Percentiles rank a stretch among this genome's conserved stretches.
Evolutionary conservation across 2,113 vertebrate species (phyloP).

Genomic region (Ibidorhyncha struthersii): DNA sequence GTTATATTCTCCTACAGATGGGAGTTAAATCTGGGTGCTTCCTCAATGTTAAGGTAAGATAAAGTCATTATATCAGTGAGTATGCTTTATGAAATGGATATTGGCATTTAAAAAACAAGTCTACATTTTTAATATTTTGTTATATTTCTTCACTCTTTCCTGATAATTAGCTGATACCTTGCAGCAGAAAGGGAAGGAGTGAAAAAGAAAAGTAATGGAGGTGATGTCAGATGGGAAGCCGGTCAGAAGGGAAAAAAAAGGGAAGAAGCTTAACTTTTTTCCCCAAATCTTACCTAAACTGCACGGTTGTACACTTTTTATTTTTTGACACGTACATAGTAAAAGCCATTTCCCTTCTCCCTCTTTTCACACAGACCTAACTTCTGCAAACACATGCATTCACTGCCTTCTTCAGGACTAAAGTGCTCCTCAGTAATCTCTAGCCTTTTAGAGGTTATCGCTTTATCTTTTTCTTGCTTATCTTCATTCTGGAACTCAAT

Average conservation of each 20-base stretch:
- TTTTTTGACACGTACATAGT: neutral
- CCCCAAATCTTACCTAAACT: neutral
- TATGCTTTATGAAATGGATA: neutral
- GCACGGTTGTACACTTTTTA: neutral
- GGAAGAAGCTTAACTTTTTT: neutral
- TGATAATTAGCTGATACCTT: neutral
- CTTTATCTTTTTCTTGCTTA: conserved; percentile 39
- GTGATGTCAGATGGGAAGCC: neutral
- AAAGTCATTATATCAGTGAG: neutral
- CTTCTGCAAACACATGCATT: neutral
- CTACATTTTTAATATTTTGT: neutral
- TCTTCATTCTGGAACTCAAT: conserved; percentile 47
- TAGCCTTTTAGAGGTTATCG: neutral
- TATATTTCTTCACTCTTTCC: neutral
- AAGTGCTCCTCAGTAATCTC: neutral
- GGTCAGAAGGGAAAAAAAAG: neutral
- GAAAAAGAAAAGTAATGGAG: neutral
- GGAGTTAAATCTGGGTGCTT: neutral
- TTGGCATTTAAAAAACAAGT: neutral
- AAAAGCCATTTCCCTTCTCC: neutral
- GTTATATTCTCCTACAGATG: neutral
- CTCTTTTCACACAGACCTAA: neutral
- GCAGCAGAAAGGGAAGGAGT: neutral
- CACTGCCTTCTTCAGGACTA: neutral
- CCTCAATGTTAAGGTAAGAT: neutral